Percentiles rank a stretch among this genome's conserved stretches.
Evolutionary conservation across 1,140 invertebrate genomes (phyloP).

Genomic region (Galendromus occidentalis): DNA sequence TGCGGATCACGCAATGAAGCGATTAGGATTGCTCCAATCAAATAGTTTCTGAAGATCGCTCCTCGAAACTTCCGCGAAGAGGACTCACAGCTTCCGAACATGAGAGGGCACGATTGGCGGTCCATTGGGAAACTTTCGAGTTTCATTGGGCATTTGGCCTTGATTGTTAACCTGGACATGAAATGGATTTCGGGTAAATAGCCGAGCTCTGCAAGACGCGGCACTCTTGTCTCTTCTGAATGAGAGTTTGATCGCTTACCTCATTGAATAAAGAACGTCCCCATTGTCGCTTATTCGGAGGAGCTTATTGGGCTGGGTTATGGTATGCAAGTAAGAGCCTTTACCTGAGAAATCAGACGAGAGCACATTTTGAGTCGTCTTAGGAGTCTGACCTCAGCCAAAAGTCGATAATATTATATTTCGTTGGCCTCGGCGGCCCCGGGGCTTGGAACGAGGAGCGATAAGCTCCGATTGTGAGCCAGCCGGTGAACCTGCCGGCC

Average conservation of each 20-base stretch:
- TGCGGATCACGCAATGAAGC: too few species aligned
- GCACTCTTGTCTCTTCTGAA: not conserved
- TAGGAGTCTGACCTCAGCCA: too few species aligned
- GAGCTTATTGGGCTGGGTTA: constrained; percentile 83
- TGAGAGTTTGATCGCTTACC: constrained; percentile 35
- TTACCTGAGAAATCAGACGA: constrained; percentile 25
- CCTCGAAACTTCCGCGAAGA: not conserved
- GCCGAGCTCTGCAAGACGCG: not conserved
- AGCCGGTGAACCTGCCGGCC: too few species aligned
- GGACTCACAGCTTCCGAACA: constrained; percentile 80
- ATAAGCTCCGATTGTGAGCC: too few species aligned
- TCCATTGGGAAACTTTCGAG: constrained; percentile 92
- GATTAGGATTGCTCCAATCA: too few species aligned
- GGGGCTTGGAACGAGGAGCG: too few species aligned
- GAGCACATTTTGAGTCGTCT: too few species aligned
- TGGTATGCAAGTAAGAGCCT: constrained; percentile 53
- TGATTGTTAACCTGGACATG: constrained; percentile 64
- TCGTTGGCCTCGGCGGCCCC: too few species aligned
- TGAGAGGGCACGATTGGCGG: constrained; percentile 65
- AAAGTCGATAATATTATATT: too few species aligned
- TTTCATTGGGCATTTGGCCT: constrained; percentile 92
- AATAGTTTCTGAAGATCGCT: too few species aligned
- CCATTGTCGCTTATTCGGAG: constrained; percentile 59
- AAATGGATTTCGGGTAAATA: not conserved
- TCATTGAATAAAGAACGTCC: constrained; percentile 79